These are phyloP conservation scores for Bambusicola thoracicus DNA, from an alignment of 2,113 vertebrate genomes.

Conservation along the genomic window DNA sequence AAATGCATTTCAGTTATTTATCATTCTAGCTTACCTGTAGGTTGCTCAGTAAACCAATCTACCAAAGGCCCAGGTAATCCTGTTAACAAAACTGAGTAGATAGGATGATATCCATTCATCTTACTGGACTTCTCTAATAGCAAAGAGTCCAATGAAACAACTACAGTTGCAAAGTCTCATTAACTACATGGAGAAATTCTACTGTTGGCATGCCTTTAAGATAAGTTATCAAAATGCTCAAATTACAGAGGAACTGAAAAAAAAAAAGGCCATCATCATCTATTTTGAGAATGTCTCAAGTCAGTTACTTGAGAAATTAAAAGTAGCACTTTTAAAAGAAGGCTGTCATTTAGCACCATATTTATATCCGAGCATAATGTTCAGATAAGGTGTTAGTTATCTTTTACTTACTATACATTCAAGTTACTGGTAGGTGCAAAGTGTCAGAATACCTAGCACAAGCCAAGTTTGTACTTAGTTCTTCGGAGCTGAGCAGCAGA, in stretches of 20 bases:
- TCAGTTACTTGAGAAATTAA: neutral
- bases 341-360: neutral
- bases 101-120: neutral
- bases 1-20: neutral
- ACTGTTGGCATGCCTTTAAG: neutral
- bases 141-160: neutral
- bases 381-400: neutral
- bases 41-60: neutral
- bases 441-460: neutral
- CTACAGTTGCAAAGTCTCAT: neutral
- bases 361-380: neutral
- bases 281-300: neutral
- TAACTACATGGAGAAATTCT: neutral
- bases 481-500: neutral
- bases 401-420: neutral
- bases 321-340: neutral
- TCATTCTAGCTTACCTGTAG: neutral
- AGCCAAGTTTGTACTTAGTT: neutral
- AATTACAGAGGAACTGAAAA: neutral
- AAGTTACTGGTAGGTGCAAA: neutral
- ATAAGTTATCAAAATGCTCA: neutral
- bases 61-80: neutral
- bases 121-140: neutral
- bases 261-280: neutral
- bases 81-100: neutral